These are phyloP conservation scores for Hypsopygia costalis DNA, from an alignment of 2,888 invertebrate genomes.

Conservation along the genomic window DNA sequence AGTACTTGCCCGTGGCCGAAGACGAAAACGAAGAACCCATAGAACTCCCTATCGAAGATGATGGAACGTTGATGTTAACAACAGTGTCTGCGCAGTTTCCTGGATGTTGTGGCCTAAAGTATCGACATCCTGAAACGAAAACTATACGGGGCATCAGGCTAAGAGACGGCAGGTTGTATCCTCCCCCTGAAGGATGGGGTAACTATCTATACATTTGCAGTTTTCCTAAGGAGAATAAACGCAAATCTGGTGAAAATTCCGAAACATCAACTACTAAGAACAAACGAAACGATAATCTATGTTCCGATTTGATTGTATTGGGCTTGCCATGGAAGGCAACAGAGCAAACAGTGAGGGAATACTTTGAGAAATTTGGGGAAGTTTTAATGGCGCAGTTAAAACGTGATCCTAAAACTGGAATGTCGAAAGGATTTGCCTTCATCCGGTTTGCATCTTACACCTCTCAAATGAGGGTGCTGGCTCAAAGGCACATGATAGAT, in stretches of 20 bases:
- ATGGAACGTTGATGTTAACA: conserved; percentile 94
- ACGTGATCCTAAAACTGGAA: conserved; percentile 93
- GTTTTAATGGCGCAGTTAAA: conserved; percentile 99
- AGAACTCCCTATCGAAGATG: conserved; percentile 97
- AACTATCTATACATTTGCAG: conserved; percentile 87
- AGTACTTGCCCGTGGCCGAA: conserved; percentile 95
- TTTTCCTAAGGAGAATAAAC: conserved; percentile 95
- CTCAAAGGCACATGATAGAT: conserved; percentile 97
- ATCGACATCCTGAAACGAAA: conserved; percentile 95
- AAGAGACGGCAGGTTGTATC: conserved; percentile 94
- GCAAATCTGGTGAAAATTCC: conserved; percentile 95
- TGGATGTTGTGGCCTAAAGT: conserved; percentile 97
- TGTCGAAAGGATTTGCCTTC: conserved; percentile 99
- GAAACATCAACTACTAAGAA: conserved; percentile 93
- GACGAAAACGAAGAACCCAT: conserved; percentile 99
- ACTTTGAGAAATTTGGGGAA: conserved; percentile 98
- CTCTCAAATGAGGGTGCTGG: conserved; percentile 95
- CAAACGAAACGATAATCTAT: conserved; percentile 95
- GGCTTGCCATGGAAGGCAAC: conserved; percentile 99
- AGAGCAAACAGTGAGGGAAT: conserved; percentile 96
- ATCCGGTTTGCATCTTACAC: conserved; percentile 97
- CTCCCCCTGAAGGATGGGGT: conserved; percentile 95
- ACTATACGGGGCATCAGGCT: conserved; percentile 94
- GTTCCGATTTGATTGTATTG: conserved; percentile 98
- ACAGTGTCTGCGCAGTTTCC: conserved; percentile 98